Conservation (phyloP, 2,888 invertebrate species). For the Cylloceria caligata region DNA sequence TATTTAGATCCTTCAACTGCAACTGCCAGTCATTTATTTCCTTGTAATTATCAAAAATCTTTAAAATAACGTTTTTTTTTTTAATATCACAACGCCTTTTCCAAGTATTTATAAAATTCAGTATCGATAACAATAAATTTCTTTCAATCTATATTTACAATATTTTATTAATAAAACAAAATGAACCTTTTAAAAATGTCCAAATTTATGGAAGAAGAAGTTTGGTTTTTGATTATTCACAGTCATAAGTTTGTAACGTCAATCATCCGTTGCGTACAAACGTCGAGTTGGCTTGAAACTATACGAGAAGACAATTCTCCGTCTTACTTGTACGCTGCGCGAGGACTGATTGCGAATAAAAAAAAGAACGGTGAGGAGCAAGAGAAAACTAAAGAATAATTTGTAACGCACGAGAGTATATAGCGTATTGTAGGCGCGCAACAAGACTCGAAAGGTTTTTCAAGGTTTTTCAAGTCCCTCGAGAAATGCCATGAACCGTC, state of each 20-base stretch:
- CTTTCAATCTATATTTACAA: not conserved
- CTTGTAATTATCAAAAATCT: no score
- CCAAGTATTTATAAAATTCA: no score
- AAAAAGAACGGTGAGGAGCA: conserved; percentile 36
- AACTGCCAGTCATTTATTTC: no score
- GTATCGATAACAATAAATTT: no score
- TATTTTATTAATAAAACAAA: no score
- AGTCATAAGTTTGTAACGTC: not conserved
- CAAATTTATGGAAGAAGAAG: not conserved
- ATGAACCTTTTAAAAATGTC: no score
- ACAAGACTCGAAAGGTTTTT: conserved; percentile 43
- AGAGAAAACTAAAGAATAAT: conserved; percentile 49
- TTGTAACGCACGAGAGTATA: conserved; percentile 33
- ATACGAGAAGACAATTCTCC: not conserved
- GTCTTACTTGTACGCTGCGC: not conserved
- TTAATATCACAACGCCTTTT: no score
- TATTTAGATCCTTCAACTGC: no score
- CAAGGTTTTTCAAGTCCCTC: conserved; percentile 47
- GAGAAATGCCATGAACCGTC: conserved; percentile 50
- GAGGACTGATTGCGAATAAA: not conserved
- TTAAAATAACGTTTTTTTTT: no score
- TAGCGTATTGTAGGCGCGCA: not conserved
- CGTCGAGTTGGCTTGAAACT: not conserved
- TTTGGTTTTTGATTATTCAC: not conserved
- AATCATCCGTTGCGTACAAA: not conserved